Base-by-base conservation (phyloP, 1,140 invertebrate genomes). In the Macrocentrus cingulum region DNA sequence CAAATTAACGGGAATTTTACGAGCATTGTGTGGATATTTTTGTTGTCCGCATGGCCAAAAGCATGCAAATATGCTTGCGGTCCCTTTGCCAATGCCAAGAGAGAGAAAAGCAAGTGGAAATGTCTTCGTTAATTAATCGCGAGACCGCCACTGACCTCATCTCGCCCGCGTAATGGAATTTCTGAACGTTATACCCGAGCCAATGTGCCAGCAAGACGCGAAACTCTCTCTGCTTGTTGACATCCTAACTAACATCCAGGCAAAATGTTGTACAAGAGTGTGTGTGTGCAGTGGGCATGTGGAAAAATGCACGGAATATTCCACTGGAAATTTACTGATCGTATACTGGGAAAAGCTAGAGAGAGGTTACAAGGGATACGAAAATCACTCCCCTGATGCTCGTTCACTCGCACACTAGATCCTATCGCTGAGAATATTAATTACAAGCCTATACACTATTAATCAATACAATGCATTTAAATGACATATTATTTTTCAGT, bases 401-500 rank as follows among this genome's bases (percentile, higher is more conserved):
- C 68, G 65, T 74, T 71, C 2, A 42, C 34, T 23, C 9, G 53
- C 36, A 36, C 45, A 6, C 36, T 15, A 46, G 41, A 44, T n/a
- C n/a, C 20, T 45, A 37, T 51, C 64, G 59, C 62, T 66, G 63
- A 63, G 59, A 46, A 58, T 69, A 73, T 73, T 73, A 73, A 72
- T 72, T 72, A 71, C 68, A 60, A 68, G 64, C 67, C 64, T 32
- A 46, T 53, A 59, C 63, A 66, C n/a, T n/a, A 20, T 52, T 41
- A 25, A 41, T 52, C 36, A 41, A 19, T 44, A 18, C n/a, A 7
- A 8, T 15, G 16, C 16, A 19, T 44, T 1, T 41, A 49, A 29
- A 32, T 29, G 20, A 23, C n/a, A 23, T 18, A 9, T 9, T 19
- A 4, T 11, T 13, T 3, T 39, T 39, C 15, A 39, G 7, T 39